Evolutionary conservation across 1,140 invertebrate genomes (phyloP).

Genomic region (Idris sp.): DNA sequence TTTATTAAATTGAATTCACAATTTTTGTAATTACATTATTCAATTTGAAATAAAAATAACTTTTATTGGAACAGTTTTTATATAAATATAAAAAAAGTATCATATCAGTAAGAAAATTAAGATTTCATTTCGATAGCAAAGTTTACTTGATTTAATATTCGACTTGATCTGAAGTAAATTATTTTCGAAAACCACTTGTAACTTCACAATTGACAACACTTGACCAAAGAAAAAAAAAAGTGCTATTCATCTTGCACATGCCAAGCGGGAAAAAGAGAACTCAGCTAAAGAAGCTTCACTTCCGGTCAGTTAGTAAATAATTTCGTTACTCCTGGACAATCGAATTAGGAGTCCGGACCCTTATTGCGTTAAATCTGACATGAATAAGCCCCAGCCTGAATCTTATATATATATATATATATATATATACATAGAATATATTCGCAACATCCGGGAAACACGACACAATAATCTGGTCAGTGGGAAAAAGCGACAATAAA

Average conservation of each 20-base stretch:
- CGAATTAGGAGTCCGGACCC: constrained; percentile 71
- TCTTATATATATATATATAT: no score
- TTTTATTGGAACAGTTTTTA: no score
- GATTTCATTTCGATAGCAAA: no score
- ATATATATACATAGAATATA: no score
- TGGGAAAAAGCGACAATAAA: constrained; percentile 13
- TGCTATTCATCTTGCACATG: neutral
- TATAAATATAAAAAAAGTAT: no score
- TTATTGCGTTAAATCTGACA: constrained; percentile 60
- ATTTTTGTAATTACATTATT: no score
- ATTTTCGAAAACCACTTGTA: constrained; percentile 13
- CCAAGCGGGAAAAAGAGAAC: no score
- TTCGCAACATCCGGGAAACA: constrained; percentile 35
- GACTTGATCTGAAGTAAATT: no score
- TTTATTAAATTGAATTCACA: no score
- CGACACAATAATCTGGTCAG: constrained; percentile 5
- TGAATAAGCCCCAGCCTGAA: constrained; percentile 67
- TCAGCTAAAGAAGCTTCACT: constrained; percentile 44
- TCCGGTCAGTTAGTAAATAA: constrained; percentile 70
- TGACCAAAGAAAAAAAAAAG: constrained; percentile 4
- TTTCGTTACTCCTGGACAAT: constrained; percentile 71
- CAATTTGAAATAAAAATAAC: no score
- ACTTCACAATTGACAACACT: constrained; percentile 12
- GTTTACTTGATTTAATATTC: no score
- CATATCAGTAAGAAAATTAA: no score